Base-by-base conservation (phyloP, 2,797 vertebrate genomes). In the Apogon talboti region DNA sequence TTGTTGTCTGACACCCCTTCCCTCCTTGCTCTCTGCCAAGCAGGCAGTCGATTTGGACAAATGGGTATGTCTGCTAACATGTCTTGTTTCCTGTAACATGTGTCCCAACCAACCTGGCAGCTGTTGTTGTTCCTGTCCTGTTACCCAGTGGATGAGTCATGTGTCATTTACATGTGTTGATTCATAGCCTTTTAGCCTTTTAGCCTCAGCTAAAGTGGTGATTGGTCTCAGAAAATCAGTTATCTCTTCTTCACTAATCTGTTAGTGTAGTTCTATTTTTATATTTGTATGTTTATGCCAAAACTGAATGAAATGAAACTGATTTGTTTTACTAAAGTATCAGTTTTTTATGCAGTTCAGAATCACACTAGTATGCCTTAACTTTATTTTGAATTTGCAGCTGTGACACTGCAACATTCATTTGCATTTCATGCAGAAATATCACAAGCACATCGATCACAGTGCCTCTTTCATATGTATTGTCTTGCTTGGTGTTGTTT, bases 1-100 rank as follows among this genome's bases (percentile, higher is more conserved):
- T 78, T 87, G 61, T 85, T 79, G 46, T 84, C 87, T 91, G 82
- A 88, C 68, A 74, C 59, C 58, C 76, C 66, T 79, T 66, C 77
- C 82, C 71, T 80, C 80, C 77, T 76, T 76, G 82, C 88, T 85
- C 75, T 81, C 84, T 91, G 88, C 91, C 86, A 72, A 90, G 82
- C 89, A 93, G 93, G 90, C 90, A 90, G 86, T 92, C 85, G 91
- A 93, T 94, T 93, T 94, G 92, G 91, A 94, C 88, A 87, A 92
- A 89, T 94, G 93, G 94, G 94, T 95, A 95, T 81, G 94, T 95
- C 83, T 89, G 80, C 83, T 80, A 85, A 87, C 74, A 76, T 74
- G 78, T 92, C 74, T 89, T 65, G 56, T 62, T 73, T 71, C 71
- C 75, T 86, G 87, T 88, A 60, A 73, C 64, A 44, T 90, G 73